These are phyloP conservation scores for Falco rusticolus DNA, from an alignment of 2,797 vertebrate genomes.

Conservation along the genomic window DNA sequence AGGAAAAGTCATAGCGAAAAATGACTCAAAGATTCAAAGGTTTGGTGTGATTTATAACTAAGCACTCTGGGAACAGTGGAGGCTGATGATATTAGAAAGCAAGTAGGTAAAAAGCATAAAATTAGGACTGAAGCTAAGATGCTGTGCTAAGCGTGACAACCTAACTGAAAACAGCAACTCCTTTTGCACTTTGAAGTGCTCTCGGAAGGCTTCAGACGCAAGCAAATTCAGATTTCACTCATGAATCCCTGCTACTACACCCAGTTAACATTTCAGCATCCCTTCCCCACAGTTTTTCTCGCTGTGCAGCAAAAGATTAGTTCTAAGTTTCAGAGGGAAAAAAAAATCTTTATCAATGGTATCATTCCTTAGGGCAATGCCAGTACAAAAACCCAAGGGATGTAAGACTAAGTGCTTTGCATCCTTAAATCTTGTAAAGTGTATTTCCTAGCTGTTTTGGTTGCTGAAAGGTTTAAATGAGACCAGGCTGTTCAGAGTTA, in stretches of 20 bases:
- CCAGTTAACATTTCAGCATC: not conserved
- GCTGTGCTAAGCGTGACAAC: not conserved
- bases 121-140: not conserved
- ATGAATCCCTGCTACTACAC: not conserved
- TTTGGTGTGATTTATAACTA: not conserved
- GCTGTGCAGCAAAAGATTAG: not conserved
- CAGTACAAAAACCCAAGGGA: not conserved
- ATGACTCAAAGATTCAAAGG: conserved; percentile 19
- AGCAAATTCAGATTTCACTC: not conserved
- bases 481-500: not conserved
- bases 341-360: not conserved
- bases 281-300: not conserved
- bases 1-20: not conserved
- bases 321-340: not conserved
- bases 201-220: conserved; percentile 2
- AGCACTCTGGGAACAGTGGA: not conserved
- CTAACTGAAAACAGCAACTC: not conserved
- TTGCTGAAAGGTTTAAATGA: not conserved
- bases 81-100: not conserved
- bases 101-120: not conserved
- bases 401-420: not conserved
- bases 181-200: not conserved
- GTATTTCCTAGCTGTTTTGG: not conserved
- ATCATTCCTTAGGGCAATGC: not conserved
- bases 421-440: not conserved